Conservation (phyloP, 2,797 vertebrate genomes). For the Pseudopleuronectes americanus region DNA sequence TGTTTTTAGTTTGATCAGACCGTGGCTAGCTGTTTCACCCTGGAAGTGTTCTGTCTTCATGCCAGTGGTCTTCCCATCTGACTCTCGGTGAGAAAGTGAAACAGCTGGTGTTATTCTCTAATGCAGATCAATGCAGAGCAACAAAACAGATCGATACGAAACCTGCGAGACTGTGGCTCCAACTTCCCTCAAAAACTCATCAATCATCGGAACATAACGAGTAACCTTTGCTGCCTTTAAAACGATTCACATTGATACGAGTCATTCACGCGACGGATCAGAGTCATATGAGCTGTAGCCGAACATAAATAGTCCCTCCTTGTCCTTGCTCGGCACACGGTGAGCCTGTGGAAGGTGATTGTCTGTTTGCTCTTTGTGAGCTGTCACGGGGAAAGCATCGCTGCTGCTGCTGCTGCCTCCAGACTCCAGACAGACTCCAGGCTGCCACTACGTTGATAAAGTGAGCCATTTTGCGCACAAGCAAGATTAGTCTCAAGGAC, state of each 20-base stretch:
- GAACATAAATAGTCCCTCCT: slow-evolving; percentile 50
- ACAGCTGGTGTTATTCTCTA: background rate
- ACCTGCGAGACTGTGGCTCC: slow-evolving; percentile 11
- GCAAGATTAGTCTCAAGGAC: slow-evolving; percentile 86
- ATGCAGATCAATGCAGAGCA: slow-evolving; percentile 18
- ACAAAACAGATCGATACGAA: slow-evolving; percentile 29
- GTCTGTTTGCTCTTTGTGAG: slow-evolving; percentile 61
- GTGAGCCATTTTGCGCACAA: slow-evolving; percentile 82
- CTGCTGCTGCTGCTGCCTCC: slow-evolving; percentile 63
- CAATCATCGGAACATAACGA: slow-evolving; percentile 12
- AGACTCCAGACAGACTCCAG: slow-evolving; percentile 75
- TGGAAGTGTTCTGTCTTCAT: background rate
- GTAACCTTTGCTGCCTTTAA: slow-evolving; percentile 29
- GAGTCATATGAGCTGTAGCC: slow-evolving; percentile 34
- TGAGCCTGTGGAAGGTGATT: slow-evolving; percentile 65
- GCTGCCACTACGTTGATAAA: slow-evolving; percentile 84
- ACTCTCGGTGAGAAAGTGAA: background rate
- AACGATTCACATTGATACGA: slow-evolving; percentile 28
- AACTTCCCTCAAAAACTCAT: slow-evolving; percentile 15
- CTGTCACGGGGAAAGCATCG: slow-evolving; percentile 72
- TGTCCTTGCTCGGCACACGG: slow-evolving; percentile 55
- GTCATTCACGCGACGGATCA: slow-evolving; percentile 32
- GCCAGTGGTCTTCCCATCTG: background rate
- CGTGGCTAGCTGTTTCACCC: background rate
- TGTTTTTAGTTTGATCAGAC: background rate